Evolutionary conservation across 2,888 invertebrate species (phyloP).

Genomic region (Vannuccia rotundouncinata): DNA sequence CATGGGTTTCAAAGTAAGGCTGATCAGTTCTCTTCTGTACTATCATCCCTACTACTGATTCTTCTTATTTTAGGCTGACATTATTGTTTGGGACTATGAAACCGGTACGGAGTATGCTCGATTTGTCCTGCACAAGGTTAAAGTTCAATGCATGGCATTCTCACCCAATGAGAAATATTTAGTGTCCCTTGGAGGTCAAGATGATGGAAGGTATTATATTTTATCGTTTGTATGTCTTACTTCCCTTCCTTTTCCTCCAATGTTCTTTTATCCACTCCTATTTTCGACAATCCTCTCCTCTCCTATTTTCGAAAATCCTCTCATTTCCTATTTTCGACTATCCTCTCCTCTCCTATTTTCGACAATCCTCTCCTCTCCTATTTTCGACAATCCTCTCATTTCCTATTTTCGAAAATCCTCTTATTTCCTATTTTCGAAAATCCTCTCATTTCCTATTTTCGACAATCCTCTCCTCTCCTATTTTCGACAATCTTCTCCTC

Average conservation of each 20-base stretch:
- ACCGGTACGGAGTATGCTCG: slow-evolving; percentile 63
- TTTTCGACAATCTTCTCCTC: too few relatives aligned
- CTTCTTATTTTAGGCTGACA: slow-evolving; percentile 61
- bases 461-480: too few relatives aligned
- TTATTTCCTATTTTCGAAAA: too few relatives aligned
- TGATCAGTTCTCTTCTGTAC: too few relatives aligned
- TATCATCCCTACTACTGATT: too few relatives aligned
- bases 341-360: too few relatives aligned
- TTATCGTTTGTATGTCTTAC: neutral
- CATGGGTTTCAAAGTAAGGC: slow-evolving; percentile 73
- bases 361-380: too few relatives aligned
- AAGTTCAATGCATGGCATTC: slow-evolving; percentile 76
- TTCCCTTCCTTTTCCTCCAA: neutral
- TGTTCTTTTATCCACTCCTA: too few relatives aligned
- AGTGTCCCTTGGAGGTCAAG: slow-evolving; percentile 77
- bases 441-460: too few relatives aligned
- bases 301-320: neutral
- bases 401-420: too few relatives aligned
- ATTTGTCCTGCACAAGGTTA: slow-evolving; percentile 78
- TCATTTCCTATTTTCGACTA: too few relatives aligned
- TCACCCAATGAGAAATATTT: slow-evolving; percentile 73
- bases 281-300: neutral
- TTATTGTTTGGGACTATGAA: slow-evolving; percentile 78
- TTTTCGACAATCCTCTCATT: too few relatives aligned
- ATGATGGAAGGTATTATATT: slow-evolving; percentile 68